Base-by-base conservation (phyloP, 2,113 vertebrate species). In the Carassius auratus region DNA sequence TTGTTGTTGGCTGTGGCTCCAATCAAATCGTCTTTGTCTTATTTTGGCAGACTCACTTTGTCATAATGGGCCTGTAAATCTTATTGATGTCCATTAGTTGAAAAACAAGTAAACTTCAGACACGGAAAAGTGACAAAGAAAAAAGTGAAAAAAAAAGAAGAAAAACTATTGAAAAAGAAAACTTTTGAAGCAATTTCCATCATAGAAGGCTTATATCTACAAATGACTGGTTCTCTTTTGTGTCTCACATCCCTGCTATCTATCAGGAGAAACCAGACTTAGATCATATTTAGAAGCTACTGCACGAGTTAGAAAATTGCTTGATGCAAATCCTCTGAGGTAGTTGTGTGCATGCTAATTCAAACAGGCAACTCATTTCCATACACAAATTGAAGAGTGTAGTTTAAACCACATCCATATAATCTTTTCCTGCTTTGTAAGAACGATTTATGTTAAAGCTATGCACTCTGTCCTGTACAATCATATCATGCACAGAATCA, bases 261-360 rank as follows among this genome's bases (percentile, higher is more conserved):
- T 76, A 78, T 57, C n/a, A 61, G 10, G 52, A 81, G 73, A 38
- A 61, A 87, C 19, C 21, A 82, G 61, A 48, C 61, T 80, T 64
- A 48, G 59, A 81, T 81, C 78, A 30, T 81, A 81, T 81, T 81
- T 61, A 79, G 50, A 45, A 83, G 64, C 87, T 83, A 66, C 57
- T 74, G 80, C 57, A 87, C 21, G 48, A 78, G 42, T 85, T 76
- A 42, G 23, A 61, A 80, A 66, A 85, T 59, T 83, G 66, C 48
- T 17, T 79, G 33, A 68, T 77, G 76, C 6, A 75, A 78, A 78
- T 75, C 61, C 62, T 83, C 66, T 21, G 66, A 74, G 66, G 66
- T 68, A 61, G 75, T 83, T 80, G 42, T 76, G 57, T 38, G 86
- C 83, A 89, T 85, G 57, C 71, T 83, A 85, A 89, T 85, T 85